Evolutionary conservation across 2,113 vertebrate species (phyloP).

Genomic region (Rutilus rutilus): DNA sequence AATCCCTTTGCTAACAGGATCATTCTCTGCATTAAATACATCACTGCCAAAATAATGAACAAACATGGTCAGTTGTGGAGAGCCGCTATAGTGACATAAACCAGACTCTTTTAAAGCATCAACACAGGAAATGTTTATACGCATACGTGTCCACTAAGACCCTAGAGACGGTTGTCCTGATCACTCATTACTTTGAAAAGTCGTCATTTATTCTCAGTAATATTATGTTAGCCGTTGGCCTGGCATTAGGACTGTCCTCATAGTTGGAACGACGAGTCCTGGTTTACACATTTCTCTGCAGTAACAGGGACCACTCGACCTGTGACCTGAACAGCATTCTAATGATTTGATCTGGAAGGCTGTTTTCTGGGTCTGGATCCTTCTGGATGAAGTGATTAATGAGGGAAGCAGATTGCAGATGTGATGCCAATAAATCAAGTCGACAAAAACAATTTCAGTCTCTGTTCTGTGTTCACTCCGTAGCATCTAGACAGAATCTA

Average conservation of each 20-base stretch:
- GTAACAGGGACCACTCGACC: conserved; percentile 29
- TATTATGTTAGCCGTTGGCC: not conserved
- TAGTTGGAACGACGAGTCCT: conserved; percentile 41
- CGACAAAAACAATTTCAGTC: conserved; percentile 28
- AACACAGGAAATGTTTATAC: conserved; percentile 71
- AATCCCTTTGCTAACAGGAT: conserved; percentile 74
- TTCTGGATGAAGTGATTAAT: conserved; percentile 57
- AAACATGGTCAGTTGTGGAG: conserved; percentile 62
- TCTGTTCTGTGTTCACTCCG: not conserved
- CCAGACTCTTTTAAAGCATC: conserved; percentile 70
- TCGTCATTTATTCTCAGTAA: not conserved
- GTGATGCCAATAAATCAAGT: conserved; percentile 58
- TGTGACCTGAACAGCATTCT: conserved; percentile 59
- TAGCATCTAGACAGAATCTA: not conserved
- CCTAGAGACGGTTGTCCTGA: not conserved
- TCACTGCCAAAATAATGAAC: conserved; percentile 72
- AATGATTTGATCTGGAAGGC: conserved; percentile 53
- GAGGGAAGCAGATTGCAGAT: conserved; percentile 37
- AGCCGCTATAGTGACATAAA: conserved; percentile 68
- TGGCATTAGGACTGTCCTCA: conserved; percentile 15
- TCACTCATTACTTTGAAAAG: not conserved
- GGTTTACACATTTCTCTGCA: conserved; percentile 37
- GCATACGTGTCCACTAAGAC: conserved; percentile 68
- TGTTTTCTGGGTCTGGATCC: conserved; percentile 43
- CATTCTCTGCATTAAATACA: conserved; percentile 75